These are phyloP conservation scores for Desmodus rotundus DNA, from an alignment of 2,113 vertebrate species.

Conservation along the genomic window DNA sequence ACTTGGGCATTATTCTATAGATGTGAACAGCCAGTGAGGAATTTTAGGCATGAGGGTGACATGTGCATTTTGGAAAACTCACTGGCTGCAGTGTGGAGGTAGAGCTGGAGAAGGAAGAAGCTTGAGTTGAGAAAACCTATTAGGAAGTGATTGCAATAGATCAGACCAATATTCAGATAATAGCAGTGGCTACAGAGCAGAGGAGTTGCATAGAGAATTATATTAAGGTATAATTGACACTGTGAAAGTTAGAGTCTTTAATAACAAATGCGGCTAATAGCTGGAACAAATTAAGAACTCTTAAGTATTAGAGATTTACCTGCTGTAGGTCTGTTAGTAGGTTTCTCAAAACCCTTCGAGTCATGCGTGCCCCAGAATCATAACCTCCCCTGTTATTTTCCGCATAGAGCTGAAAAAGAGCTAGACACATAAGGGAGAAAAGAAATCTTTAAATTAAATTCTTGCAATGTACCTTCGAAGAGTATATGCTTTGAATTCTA, in stretches of 20 bases:
- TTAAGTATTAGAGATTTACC: constrained; percentile 72
- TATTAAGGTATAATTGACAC: neutral
- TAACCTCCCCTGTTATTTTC: constrained; percentile 31
- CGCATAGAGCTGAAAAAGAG: constrained; percentile 82
- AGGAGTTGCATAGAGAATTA: neutral
- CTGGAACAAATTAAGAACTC: neutral
- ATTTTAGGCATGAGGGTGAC: neutral
- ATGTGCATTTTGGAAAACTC: constrained; percentile 11
- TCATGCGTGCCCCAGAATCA: constrained; percentile 70
- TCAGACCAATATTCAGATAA: neutral
- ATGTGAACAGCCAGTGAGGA: neutral
- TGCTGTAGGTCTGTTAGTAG: constrained; percentile 86
- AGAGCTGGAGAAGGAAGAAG: neutral
- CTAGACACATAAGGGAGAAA: constrained; percentile 67
- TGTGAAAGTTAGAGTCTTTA: neutral
- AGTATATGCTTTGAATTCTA: neutral
- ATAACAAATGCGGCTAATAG: neutral
- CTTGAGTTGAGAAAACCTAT: neutral
- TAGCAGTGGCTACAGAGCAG: neutral
- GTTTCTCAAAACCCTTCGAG: constrained; percentile 78
- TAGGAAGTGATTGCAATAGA: neutral
- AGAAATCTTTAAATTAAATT: neutral
- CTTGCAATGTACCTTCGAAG: neutral
- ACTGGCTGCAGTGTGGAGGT: neutral
- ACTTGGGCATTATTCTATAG: neutral